Evolutionary conservation across 2,113 vertebrate species (phyloP), one percentile per base, ranked within the genome.

Genomic region (Salvelinus sp.): DNA sequence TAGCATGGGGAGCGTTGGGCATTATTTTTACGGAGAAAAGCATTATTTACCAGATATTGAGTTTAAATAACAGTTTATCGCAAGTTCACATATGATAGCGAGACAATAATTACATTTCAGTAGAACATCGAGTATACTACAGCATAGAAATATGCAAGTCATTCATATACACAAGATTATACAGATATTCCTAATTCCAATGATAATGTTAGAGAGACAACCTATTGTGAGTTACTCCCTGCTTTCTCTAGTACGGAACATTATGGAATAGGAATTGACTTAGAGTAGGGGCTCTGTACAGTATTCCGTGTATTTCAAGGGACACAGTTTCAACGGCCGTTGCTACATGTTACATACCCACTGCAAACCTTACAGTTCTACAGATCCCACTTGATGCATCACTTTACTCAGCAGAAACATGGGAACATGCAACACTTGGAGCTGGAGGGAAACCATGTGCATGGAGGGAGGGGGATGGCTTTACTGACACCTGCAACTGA

Each of bases 361-460:
- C 65, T 28, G 27, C 65, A 33, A 20, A 30, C 38, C 13, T 18
- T 57, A 23, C 58, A 27, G 66, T 14, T 33, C 33, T 33, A 33
- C 33, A 7, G 68, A 76, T 70, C 74, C 54, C 57, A 74, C 6
- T 85, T 33, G 2, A 76, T 83, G 68, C 71, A 69, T 38, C 70
- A 44, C 27, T 76, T 44, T 44, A 44, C 9, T 73, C 58, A 22
- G 75, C 72, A 70, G 78, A 47, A 48, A 72, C 69, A 84, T n/a
- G 71, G 70, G 74, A 73, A 82, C 87, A 86, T 85, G 86, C 83
- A 83, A 79, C 70, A 72, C n/a, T n/a, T 22, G 18, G 38, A 74
- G n/a, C 60, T 62, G 76, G 44, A 60, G 30, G 20, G n/a, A 75
- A 57, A 71, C 33, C 0, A 0, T 72, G 69, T 74, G 12, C 54